Evolutionary conservation across 2,113 vertebrate genomes (phyloP).

Genomic region (Reinhardtius hippoglossoides): DNA sequence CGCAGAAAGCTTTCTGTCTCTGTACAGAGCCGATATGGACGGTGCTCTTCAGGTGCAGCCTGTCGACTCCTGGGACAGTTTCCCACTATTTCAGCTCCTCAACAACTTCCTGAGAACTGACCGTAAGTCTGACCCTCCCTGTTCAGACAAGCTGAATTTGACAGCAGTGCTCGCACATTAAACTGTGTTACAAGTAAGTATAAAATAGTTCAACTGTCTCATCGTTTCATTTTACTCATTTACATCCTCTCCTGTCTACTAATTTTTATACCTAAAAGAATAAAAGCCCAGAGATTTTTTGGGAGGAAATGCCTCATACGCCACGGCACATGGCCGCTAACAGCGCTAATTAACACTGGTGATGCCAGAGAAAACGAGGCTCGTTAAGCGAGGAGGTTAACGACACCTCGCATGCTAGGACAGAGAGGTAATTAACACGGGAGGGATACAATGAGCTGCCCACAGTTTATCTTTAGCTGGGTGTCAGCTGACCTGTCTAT

Average conservation of each 20-base stretch:
- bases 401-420: constrained; percentile 11
- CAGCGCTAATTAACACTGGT: constrained; percentile 58
- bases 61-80: constrained; percentile 94
- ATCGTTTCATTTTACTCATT: too few relatives aligned
- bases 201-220: too few relatives aligned
- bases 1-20: constrained; percentile 92
- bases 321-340: constrained; percentile 23
- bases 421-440: constrained; percentile 50
- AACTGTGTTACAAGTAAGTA: too few relatives aligned
- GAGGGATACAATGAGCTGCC: background rate
- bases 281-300: background rate
- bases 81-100: constrained; percentile 95
- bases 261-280: constrained; percentile 9
- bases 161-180: background rate
- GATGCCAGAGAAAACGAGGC: constrained; percentile 36
- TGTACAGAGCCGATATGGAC: constrained; percentile 95
- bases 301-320: background rate
- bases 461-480: background rate
- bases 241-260: background rate
- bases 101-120: constrained; percentile 94
- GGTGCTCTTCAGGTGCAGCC: constrained; percentile 88
- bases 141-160: background rate
- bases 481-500: constrained; percentile 18
- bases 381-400: constrained; percentile 59
- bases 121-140: constrained; percentile 81